These are phyloP conservation scores for Noturus placidus DNA, from an alignment of 2,113 vertebrate genomes.

Conservation along the genomic window DNA sequence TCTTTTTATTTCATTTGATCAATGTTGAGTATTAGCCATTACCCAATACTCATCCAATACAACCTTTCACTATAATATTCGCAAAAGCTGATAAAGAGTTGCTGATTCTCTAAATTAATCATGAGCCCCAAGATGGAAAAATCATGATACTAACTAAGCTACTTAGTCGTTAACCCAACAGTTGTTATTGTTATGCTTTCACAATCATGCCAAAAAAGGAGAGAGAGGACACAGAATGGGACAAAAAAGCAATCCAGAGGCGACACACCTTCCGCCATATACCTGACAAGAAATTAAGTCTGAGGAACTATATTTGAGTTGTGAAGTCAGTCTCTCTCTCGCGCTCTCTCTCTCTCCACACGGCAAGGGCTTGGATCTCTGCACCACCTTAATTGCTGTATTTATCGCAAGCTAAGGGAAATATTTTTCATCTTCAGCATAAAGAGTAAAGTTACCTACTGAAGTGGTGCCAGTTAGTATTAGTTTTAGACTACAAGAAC, in stretches of 20 bases:
- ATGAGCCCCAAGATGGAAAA: neutral
- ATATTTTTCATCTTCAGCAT: constrained; percentile 49
- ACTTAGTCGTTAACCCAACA: too few relatives aligned
- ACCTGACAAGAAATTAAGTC: constrained; percentile 39
- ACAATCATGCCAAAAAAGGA: neutral
- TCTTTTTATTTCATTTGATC: neutral
- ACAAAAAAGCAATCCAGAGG: neutral
- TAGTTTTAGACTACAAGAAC: neutral
- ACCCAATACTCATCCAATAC: neutral
- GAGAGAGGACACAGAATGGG: neutral
- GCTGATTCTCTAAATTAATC: neutral
- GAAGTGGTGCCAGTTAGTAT: constrained; percentile 42
- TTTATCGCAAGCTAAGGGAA: constrained; percentile 28
- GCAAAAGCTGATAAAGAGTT: neutral
- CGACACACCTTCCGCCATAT: constrained; percentile 52
- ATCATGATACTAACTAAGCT: neutral
- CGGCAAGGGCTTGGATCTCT: constrained; percentile 47
- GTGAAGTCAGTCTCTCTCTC: neutral
- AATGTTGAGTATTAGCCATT: neutral
- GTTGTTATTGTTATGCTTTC: too few relatives aligned
- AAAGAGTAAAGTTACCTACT: constrained; percentile 44
- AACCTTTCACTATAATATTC: neutral
- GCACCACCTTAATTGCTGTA: constrained; percentile 42
- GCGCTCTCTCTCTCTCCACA: neutral
- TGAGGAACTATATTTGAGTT: neutral